Base-by-base conservation (phyloP, 2,888 invertebrate genomes). In the Argyra leucocephala region DNA sequence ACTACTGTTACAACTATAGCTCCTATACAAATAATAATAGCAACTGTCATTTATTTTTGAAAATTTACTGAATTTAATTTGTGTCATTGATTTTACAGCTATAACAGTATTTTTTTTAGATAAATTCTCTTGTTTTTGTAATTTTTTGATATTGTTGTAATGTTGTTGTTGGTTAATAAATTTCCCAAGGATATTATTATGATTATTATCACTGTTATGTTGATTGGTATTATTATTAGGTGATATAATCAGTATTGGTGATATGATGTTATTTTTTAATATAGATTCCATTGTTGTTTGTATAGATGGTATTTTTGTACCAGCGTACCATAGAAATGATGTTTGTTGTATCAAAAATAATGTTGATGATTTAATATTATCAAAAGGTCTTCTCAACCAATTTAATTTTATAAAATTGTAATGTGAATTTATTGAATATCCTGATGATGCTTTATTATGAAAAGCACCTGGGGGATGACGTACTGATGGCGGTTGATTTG, bases 391-490 rank as follows among this genome's bases (percentile, higher is more conserved):
- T 22, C 22, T 22, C 22, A 22, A 23, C 22, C 58, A 21, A 22
- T 22, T 22, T 6, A 58, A 58, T 15, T 1, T 3, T 58, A 22
- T 22, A 15, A 22, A 22, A 22, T 22, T 2, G 10, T 21, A 15
- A 58, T 58, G 22, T 23, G n/a, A 22, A 5, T 22, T 22, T 21
- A 58, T 58, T 7, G 22, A 22, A 58, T 21, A 58, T 61, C 74
- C 74, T 72, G 76, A 73, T 72, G 75, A 75, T 69, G 77, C 78
- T 37, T 75, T 74, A 74, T 80, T 80, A 74, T 79, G 79, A 73
- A 77, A 79, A 71, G 80, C 80, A 73, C 80, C 80, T 57, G 80
- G 80, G 69, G 79, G 78, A 77, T 80, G 78, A 72, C 80, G 79
- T 72, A 79, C 75, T 69, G 61, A 61, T 61, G 78, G 76, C 71